Evolutionary conservation across 1,140 invertebrate genomes (phyloP).

Genomic region (Holotrichia oblita): DNA sequence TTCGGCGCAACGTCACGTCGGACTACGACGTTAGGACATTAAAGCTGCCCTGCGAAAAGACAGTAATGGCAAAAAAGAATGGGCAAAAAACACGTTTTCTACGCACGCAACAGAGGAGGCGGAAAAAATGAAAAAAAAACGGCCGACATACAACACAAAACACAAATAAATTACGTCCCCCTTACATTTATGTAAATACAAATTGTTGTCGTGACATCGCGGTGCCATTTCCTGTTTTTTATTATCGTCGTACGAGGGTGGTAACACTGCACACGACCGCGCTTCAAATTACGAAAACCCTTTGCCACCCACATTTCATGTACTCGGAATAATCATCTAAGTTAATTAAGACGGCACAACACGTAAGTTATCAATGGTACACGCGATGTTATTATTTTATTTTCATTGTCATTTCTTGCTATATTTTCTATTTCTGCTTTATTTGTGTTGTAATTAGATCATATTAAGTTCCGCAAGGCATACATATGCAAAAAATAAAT

Average conservation of each 20-base stretch:
- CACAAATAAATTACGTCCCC: slow-evolving; percentile 20
- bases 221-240: slow-evolving; percentile 15
- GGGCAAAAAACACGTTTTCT: not conserved
- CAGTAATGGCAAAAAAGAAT: not conserved
- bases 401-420: not conserved
- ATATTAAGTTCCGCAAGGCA: not conserved
- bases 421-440: not conserved
- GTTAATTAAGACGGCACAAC: slow-evolving; percentile 14
- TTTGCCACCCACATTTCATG: slow-evolving; percentile 13
- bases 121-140: slow-evolving; percentile 1
- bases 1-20: not conserved
- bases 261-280: slow-evolving; percentile 14
- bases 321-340: slow-evolving; percentile 8
- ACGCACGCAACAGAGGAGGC: not conserved
- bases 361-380: slow-evolving; percentile 1
- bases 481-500: not conserved
- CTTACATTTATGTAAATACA: slow-evolving; percentile 14
- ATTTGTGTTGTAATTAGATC: not conserved
- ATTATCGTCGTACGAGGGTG: slow-evolving; percentile 11
- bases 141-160: slow-evolving; percentile 6
- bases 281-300: slow-evolving; percentile 12
- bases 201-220: slow-evolving; percentile 19
- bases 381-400: slow-evolving; percentile 13
- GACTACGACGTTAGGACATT: slow-evolving; percentile 1
- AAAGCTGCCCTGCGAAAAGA: not conserved